phyloP scores from a whole-genome alignment of 2,888 invertebrate genomes.

The Rhynchonema sp. region DNA sequence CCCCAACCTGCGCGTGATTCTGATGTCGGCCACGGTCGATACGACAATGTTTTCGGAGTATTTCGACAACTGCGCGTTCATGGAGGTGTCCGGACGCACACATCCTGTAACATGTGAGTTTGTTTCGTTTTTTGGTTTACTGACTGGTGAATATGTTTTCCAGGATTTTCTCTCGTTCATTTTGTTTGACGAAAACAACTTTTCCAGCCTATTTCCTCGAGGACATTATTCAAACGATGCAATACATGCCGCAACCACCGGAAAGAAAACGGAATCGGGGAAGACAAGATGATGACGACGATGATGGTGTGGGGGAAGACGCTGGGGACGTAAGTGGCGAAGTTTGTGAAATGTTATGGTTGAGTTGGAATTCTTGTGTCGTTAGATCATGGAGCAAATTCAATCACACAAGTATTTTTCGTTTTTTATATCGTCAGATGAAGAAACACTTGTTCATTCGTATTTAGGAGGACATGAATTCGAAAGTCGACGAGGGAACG shows the following conservation, averaged over 20 bases:
- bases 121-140: background rate
- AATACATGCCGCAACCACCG: conserved; percentile 56
- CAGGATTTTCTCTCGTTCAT: too few species aligned
- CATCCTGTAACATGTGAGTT: conserved; percentile 16
- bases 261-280: conserved; percentile 42
- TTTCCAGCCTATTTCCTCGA: conserved; percentile 66
- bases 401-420: too few species aligned
- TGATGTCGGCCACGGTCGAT: conserved; percentile 97
- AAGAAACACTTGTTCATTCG: background rate
- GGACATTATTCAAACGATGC: conserved; percentile 67
- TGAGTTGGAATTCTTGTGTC: too few species aligned
- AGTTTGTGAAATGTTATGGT: too few species aligned
- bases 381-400: too few species aligned
- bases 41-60: conserved; percentile 73
- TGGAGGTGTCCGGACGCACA: conserved; percentile 42
- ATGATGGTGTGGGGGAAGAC: conserved; percentile 28
- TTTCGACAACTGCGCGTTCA: conserved; percentile 70
- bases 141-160: too few species aligned
- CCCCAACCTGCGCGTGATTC: conserved; percentile 70
- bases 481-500: background rate
- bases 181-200: too few species aligned
- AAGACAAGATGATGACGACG: conserved; percentile 40
- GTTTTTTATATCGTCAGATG: too few species aligned
- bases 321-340: background rate
- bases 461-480: background rate